Evolutionary conservation across 2,797 vertebrate species (phyloP), one percentile per base, ranked within the genome.

Genomic region (Staurois parvus): DNA sequence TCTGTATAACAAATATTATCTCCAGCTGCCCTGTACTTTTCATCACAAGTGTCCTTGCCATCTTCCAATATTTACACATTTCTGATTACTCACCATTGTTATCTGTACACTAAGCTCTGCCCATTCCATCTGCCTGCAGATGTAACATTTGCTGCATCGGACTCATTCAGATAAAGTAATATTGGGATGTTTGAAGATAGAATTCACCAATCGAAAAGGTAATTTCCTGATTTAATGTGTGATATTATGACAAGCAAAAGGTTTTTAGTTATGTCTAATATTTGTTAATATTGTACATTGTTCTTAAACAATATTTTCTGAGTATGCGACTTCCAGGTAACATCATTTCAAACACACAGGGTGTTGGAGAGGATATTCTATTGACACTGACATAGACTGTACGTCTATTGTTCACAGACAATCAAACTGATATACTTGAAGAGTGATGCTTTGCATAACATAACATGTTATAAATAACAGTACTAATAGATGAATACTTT

Each of bases 101-200:
- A 26, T 28, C 66, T 79, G 37, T 79, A 17, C 28, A 3, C 45
- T 24, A 79, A 48, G 40, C 77, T 48, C 66, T 79, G 77, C 77
- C 66, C 66, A 69, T 52, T 21, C 77, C 77, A 79, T 66, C 64
- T 79, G 66, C n/a, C 66, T n/a, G 0, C 34, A 79, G 30, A 69
- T 52, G 28, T 30, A 52, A 69, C 12, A 30, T 42, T 68, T 68
- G 17, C 40, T 68, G 37, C 19, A 45, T 67, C 37, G 48, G 26
- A 30, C 19, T 67, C 28, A 30, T 48, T 15, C 66, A 79, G 26
- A 12, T 48, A n/a, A 79, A 17, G 12, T 11, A 21, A 37, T 24
- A 7, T 28, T 32, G 77, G 19, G 40, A n/a, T 79, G 13, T 79
- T 8, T 29, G 66, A 52, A 26, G 11, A 67, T 26, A 48, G 15